Evolutionary conservation across 2,797 vertebrate genomes (phyloP).

Genomic region (Benthosema pterotum): DNA sequence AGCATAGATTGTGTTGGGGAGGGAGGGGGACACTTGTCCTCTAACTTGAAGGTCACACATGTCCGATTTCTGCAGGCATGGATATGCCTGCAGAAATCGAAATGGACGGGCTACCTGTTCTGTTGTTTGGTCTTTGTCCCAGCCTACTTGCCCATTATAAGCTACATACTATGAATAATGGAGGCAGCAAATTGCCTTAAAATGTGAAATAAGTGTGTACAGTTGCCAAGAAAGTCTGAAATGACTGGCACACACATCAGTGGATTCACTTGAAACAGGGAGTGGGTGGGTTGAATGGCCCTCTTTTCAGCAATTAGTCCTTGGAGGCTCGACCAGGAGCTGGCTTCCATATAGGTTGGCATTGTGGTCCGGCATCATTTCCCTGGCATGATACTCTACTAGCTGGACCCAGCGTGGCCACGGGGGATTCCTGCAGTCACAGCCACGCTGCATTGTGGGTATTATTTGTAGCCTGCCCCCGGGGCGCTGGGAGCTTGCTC

Average conservation of each 20-base stretch:
- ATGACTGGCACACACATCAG: constrained; percentile 8
- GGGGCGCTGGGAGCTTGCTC: constrained; percentile 46
- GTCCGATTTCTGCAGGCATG: too few relatives aligned
- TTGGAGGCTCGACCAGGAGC: constrained; percentile 26
- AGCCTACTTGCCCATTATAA: too few relatives aligned
- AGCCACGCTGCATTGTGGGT: constrained; percentile 71
- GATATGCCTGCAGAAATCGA: too few relatives aligned
- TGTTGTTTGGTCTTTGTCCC: too few relatives aligned
- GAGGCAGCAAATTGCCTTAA: too few relatives aligned
- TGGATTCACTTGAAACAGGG: constrained; percentile 2
- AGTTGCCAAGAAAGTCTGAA: constrained; percentile 5
- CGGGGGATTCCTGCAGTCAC: constrained; percentile 68
- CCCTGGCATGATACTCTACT: constrained; percentile 52
- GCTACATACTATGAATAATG: too few relatives aligned
- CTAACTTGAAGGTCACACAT: too few relatives aligned
- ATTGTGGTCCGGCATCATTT: constrained; percentile 45
- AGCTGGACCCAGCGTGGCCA: constrained; percentile 61
- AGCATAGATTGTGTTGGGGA: not conserved
- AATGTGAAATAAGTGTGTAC: too few relatives aligned
- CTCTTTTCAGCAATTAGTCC: constrained; percentile 2
- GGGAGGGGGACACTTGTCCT: constrained; percentile 3
- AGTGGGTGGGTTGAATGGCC: constrained; percentile 1
- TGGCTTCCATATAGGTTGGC: constrained; percentile 44
- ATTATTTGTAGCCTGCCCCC: constrained; percentile 68
- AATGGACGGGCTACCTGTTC: too few relatives aligned